Base-by-base conservation (phyloP, 2,888 invertebrate species). In the Cerceris rybyensis region DNA sequence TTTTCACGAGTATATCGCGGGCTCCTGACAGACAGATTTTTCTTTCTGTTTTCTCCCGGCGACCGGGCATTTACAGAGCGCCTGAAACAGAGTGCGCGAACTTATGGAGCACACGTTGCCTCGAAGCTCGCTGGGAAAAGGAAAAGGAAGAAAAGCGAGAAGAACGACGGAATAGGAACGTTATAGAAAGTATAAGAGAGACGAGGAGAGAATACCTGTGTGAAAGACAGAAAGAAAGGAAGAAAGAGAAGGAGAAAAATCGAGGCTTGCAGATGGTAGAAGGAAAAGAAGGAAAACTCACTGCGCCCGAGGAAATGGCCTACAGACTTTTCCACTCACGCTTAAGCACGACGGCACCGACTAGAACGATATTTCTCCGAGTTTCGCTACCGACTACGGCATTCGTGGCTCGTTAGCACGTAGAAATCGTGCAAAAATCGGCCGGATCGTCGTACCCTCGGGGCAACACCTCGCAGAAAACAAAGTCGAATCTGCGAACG, bases 261-360 rank as follows among this genome's bases (percentile, higher is more conserved):
- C 13, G 50, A 11, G 13, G 50, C n/a, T 11, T 50, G 28, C 50
- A 42, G 55, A 43, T 39, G 14, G 16, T 14, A 28, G 14, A 52
- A 57, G 41, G 50, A 61, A 69, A 67, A 16, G 63, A 63, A 61
- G 67, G 75, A 80, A 77, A 83, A 71, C 60, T 80, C 75, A 54
- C 57, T 80, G 67, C 77, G 80, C 65, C 77, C 74, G 79, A 70
- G 84, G 86, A 87, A 88, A 87, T 85, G 80, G 85, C 83, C 82
- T 85, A 85, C 85, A 85, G 88, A 88, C 86, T 87, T 86, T 87
- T 86, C 86, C 87, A 81, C 89, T 87, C 81, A 66, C 81, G 79
- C 78, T 87, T 83, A 82, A 86, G 75, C 80, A 61, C 72, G 78
- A 49, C 66, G 59, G 69, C 78, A 60, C 76, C 68, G 52, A 66